These are phyloP conservation scores for Brachypteracias leptosomus DNA, from an alignment of 2,113 vertebrate genomes.

Conservation along the genomic window DNA sequence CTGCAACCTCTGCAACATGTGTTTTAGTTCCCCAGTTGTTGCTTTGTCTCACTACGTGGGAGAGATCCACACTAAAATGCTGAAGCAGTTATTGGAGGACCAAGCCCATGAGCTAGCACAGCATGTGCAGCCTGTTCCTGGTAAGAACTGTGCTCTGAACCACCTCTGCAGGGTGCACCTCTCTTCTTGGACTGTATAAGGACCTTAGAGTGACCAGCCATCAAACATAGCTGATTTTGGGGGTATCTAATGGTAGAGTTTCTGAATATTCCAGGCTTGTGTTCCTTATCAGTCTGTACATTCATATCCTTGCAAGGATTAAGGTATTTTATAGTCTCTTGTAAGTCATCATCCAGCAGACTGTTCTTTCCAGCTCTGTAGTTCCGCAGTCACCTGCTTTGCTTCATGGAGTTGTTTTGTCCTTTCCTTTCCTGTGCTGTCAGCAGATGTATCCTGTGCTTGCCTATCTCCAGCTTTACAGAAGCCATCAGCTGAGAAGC, in stretches of 20 bases:
- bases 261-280: neutral
- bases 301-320: neutral
- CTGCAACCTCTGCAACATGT: constrained; percentile 82
- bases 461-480: neutral
- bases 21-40: constrained; percentile 77
- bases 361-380: neutral
- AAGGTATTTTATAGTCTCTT: neutral
- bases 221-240: neutral
- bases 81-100: constrained; percentile 53
- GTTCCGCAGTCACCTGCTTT: neutral
- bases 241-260: neutral
- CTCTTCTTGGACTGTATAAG: neutral
- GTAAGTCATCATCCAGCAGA: neutral
- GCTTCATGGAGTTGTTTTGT: neutral
- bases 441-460: constrained; percentile 6
- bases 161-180: neutral
- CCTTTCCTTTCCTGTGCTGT: neutral
- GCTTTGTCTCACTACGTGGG: constrained; percentile 80
- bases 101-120: constrained; percentile 23
- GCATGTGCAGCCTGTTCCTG: constrained; percentile 35
- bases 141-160: constrained; percentile 41
- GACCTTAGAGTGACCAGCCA: neutral
- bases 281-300: neutral
- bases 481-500: constrained; percentile 1
- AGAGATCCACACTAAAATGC: constrained; percentile 81